Conservation (phyloP, 2,113 vertebrate genomes). For the Brachyistius frenatus region DNA sequence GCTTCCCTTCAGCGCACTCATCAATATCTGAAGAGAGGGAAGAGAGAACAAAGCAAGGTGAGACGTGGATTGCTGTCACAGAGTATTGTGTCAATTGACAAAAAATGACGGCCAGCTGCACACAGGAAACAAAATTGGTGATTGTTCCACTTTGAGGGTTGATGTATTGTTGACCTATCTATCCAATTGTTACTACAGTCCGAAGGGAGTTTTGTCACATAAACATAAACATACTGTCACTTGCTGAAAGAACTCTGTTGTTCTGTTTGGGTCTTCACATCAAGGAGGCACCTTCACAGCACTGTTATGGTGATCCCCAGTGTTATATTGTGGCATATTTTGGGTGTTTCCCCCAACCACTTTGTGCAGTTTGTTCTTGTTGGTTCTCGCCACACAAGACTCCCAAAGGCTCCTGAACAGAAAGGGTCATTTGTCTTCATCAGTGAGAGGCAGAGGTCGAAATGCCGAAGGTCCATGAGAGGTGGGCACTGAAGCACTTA, state of each 20-base stretch:
- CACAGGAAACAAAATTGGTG: neutral
- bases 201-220: neutral
- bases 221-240: neutral
- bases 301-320: neutral
- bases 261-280: neutral
- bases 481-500: slow-evolving; percentile 36
- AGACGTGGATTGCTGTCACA: slow-evolving; percentile 17
- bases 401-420: slow-evolving; percentile 17
- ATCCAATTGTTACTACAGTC: neutral
- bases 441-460: slow-evolving; percentile 50
- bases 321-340: slow-evolving; percentile 5
- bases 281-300: slow-evolving; percentile 4
- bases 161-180: neutral
- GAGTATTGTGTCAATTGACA: slow-evolving; percentile 1
- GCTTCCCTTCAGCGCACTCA: slow-evolving; percentile 95
- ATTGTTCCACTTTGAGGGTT: neutral
- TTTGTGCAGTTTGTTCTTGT: slow-evolving; percentile 5
- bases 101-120: neutral
- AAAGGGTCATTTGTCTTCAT: slow-evolving; percentile 68
- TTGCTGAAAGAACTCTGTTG: too few relatives aligned
- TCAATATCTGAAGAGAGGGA: slow-evolving; percentile 89
- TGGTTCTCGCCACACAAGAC: neutral
- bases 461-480: slow-evolving; percentile 49
- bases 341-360: slow-evolving; percentile 1
- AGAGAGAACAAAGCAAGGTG: slow-evolving; percentile 19